phyloP scores from a whole-genome alignment of 92 coral and sea anemone species.

The Pocillopora meandrina region DNA sequence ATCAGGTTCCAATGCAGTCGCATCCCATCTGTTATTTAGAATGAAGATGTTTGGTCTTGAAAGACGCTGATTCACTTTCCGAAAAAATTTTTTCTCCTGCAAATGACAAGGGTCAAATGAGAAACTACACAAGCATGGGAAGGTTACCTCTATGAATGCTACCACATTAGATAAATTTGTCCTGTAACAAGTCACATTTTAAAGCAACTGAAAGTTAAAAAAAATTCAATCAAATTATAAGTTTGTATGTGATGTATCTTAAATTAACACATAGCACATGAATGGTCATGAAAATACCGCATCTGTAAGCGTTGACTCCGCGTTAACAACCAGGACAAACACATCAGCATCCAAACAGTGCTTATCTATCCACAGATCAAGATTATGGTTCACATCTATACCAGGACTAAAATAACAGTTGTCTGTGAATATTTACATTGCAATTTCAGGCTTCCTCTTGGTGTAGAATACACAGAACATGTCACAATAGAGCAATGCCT shows the following conservation, averaged over 20 bases:
- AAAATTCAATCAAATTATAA: no score
- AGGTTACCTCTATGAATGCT: no score
- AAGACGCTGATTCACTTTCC: conserved; percentile 89
- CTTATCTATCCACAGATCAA: conserved; percentile 91
- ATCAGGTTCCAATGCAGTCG: conserved; percentile 92
- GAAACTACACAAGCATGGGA: no score
- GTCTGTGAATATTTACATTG: background rate
- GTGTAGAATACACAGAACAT: no score
- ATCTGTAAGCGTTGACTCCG: conserved; percentile 98
- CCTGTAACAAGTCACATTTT: no score
- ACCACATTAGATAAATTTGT: no score
- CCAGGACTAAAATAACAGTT: conserved; percentile 74
- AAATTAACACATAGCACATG: background rate
- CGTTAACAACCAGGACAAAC: conserved; percentile 92
- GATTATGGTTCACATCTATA: conserved; percentile 94
- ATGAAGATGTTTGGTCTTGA: conserved; percentile 96
- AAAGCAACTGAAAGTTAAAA: no score
- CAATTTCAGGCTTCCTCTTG: no score
- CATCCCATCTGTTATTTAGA: conserved; percentile 98
- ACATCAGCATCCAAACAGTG: conserved; percentile 98
- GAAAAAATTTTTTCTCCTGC: conserved; percentile 96
- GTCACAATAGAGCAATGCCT: no score
- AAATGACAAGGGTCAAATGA: background rate
- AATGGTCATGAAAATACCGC: conserved; percentile 53
- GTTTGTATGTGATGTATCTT: no score